phyloP scores from a whole-genome alignment of 2,797 vertebrate species.

The Rhyacichthys aspro region DNA sequence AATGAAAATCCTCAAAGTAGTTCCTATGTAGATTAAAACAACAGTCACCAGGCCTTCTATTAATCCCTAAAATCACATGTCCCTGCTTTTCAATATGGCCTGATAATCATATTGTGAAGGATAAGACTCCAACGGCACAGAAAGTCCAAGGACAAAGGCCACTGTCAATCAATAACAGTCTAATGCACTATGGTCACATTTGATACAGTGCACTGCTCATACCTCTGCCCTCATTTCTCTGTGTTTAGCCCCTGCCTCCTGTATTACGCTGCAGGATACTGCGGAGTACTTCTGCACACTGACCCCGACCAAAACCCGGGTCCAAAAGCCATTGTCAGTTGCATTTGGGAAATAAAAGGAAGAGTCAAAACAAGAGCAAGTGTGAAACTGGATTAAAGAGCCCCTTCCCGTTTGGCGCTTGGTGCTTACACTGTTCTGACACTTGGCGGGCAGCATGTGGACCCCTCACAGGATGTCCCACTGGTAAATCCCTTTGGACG shows the following conservation, averaged over 20 bases:
- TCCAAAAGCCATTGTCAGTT: slow-evolving; percentile 55
- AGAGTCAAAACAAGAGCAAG: slow-evolving; percentile 66
- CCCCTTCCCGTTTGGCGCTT: slow-evolving; percentile 25
- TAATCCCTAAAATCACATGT: not conserved
- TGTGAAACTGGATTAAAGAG: slow-evolving; percentile 64
- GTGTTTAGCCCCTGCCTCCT: slow-evolving; percentile 33
- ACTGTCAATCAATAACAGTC: slow-evolving; percentile 30
- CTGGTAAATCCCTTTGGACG: slow-evolving; percentile 46
- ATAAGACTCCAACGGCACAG: slow-evolving; percentile 16
- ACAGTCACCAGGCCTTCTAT: slow-evolving; percentile 18
- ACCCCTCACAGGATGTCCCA: slow-evolving; percentile 30
- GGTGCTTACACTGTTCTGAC: slow-evolving; percentile 61
- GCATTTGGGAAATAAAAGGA: slow-evolving; percentile 63
- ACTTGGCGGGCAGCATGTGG: slow-evolving; percentile 45
- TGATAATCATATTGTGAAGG: slow-evolving; percentile 14
- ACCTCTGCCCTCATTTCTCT: slow-evolving; percentile 40
- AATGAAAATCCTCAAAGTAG: slow-evolving; percentile 1
- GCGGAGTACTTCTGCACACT: slow-evolving; percentile 6
- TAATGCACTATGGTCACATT: slow-evolving; percentile 25
- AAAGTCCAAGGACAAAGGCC: slow-evolving; percentile 26
- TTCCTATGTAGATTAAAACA: slow-evolving; percentile 6
- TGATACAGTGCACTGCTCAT: slow-evolving; percentile 17
- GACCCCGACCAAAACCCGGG: slow-evolving; percentile 32
- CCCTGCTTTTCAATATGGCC: slow-evolving; percentile 13
- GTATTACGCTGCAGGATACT: slow-evolving; percentile 38